These are phyloP conservation scores for Chirona hameri DNA, from an alignment of 2,888 invertebrate genomes.

Conservation along the genomic window DNA sequence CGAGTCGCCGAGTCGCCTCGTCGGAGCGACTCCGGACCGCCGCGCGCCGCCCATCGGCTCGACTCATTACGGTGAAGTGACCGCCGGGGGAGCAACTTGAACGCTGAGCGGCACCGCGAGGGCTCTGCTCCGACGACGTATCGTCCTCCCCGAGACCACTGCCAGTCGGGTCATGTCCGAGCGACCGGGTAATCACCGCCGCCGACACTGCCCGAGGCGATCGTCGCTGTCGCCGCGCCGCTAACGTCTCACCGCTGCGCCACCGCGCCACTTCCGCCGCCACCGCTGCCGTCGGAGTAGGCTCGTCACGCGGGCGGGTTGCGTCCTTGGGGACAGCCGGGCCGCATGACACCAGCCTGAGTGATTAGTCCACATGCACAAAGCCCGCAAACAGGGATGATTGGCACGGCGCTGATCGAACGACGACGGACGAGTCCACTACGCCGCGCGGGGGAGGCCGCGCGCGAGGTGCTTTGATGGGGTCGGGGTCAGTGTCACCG, in stretches of 20 bases:
- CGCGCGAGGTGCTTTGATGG: background rate
- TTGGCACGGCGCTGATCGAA: constrained; percentile 10
- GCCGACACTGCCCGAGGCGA: background rate
- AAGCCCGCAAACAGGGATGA: constrained; percentile 24
- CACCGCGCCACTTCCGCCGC: background rate
- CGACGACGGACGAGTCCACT: constrained; percentile 5
- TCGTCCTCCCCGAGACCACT: background rate
- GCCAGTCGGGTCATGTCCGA: background rate
- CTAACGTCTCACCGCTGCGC: background rate
- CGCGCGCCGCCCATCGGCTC: background rate
- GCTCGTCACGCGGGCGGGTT: background rate
- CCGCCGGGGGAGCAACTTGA: background rate
- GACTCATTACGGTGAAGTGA: background rate
- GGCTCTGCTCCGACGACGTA: background rate
- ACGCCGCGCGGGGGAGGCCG: constrained; percentile 7
- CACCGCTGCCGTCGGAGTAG: background rate
- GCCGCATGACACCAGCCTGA: constrained; percentile 3
- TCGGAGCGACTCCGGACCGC: background rate
- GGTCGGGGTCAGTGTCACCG: constrained; percentile 7
- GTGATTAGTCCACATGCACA: constrained; percentile 27
- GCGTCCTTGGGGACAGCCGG: background rate
- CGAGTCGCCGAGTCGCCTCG: background rate
- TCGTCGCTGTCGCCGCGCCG: background rate
- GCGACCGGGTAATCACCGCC: background rate
- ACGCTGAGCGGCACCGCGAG: background rate